phyloP scores from a whole-genome alignment of 2,888 invertebrate species.

The Aphelenchoides bicaudatus region DNA sequence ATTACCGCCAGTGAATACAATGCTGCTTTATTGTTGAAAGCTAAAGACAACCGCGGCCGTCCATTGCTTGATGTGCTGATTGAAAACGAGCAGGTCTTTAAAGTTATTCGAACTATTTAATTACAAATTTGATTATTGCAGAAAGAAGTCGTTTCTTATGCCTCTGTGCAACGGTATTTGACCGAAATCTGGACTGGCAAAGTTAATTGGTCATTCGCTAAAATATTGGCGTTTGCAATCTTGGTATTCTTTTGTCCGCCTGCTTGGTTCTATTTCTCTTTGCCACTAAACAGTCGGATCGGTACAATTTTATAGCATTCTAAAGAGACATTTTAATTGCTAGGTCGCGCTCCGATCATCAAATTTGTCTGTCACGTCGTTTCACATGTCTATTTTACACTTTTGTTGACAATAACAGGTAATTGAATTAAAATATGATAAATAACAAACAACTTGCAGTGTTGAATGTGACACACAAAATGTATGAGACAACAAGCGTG shows the following conservation, averaged over 20 bases:
- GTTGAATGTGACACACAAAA: slow-evolving; percentile 17
- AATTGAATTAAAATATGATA: slow-evolving; percentile 19
- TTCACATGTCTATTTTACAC: slow-evolving; percentile 91
- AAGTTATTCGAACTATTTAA: slow-evolving; percentile 64
- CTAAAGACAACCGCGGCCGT: slow-evolving; percentile 86
- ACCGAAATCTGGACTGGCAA: slow-evolving; percentile 87
- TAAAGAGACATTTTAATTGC: not conserved
- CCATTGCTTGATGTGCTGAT: slow-evolving; percentile 75
- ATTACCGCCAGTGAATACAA: slow-evolving; percentile 67
- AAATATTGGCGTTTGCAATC: slow-evolving; percentile 85
- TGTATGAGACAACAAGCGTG: slow-evolving; percentile 47
- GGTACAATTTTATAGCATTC: slow-evolving; percentile 24
- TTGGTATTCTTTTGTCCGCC: slow-evolving; percentile 89
- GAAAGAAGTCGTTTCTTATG: slow-evolving; percentile 60
- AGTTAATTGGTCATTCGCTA: slow-evolving; percentile 90
- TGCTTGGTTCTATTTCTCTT: slow-evolving; percentile 67
- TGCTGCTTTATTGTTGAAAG: slow-evolving; percentile 86
- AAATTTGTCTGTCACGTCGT: slow-evolving; percentile 99
- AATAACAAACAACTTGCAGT: not conserved
- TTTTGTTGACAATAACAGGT: slow-evolving; percentile 72
- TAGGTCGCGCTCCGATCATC: slow-evolving; percentile 94
- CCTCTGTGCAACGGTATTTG: slow-evolving; percentile 64
- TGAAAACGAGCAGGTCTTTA: slow-evolving; percentile 90
- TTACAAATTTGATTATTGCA: slow-evolving; percentile 27
- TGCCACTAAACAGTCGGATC: slow-evolving; percentile 56